phyloP scores from a whole-genome alignment of 2,888 invertebrate genomes.

The Copidosoma aretas region DNA sequence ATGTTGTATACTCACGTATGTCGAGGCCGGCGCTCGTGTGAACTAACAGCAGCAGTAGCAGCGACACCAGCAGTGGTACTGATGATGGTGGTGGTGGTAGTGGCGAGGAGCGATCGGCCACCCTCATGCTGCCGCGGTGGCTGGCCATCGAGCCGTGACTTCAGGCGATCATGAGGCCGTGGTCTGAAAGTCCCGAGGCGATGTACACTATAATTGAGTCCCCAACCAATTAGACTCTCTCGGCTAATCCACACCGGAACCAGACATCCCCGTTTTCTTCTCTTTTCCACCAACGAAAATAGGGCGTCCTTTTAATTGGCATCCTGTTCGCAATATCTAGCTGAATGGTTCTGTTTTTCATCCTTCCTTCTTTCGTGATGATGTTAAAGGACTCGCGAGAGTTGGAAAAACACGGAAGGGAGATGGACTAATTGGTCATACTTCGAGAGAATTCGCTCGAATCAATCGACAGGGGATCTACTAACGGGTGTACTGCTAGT shows the following conservation, averaged over 20 bases:
- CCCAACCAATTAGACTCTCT: conserved; percentile 58
- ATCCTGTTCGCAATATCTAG: no score
- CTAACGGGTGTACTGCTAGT: no score
- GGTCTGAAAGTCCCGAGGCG: conserved; percentile 45
- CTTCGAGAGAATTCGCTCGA: conserved; percentile 26
- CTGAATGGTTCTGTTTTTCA: no score
- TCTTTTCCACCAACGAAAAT: not conserved
- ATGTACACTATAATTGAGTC: conserved; percentile 54
- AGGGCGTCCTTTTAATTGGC: not conserved
- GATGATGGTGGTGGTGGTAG: not conserved
- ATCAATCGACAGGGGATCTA: no score
- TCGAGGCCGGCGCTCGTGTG: conserved; percentile 44
- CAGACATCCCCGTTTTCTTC: not conserved
- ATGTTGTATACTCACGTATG: conserved; percentile 55
- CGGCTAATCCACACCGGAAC: conserved; percentile 42
- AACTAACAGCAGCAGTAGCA: conserved; percentile 45
- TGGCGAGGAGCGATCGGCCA: conserved; percentile 49
- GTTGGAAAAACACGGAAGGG: conserved; percentile 11
- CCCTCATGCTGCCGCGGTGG: no score
- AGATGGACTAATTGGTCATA: conserved; percentile 34
- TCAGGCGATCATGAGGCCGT: conserved; percentile 54
- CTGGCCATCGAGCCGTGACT: conserved; percentile 49
- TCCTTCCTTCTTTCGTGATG: not conserved
- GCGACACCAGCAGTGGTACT: conserved; percentile 43
- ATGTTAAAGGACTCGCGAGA: not conserved